Base-by-base conservation (phyloP, 2,797 vertebrate genomes). In the Hoplostethus mediterraneus region DNA sequence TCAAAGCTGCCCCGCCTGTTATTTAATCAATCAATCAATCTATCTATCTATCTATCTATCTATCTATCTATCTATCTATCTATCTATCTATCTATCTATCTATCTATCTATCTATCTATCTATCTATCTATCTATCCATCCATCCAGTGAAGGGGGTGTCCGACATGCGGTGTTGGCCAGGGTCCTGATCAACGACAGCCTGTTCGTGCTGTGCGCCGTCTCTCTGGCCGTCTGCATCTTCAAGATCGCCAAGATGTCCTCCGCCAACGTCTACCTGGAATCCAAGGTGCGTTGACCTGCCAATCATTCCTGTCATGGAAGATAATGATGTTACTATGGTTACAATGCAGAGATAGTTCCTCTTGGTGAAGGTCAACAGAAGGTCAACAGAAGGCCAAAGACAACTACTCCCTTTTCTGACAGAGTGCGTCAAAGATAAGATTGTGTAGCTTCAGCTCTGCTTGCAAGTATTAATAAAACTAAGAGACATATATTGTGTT, bases 221-320 rank as follows among this genome's bases (percentile, higher is more conserved):
- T 97, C 94, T 0, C 94, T 99, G 85, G 95, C 97, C 74, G 94
- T 95, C 80, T 98, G 96, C 90, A 95, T 97, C 93, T 98, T 95
- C 93, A 97, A 96, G 86, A 95, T 98, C 2, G 95, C 97, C 88
- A 98, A 97, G 94, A 96, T 97, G 96, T 97, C 97, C 69, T 97
- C 97, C 14, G 97, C 97, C n/a, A 98, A 97, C 0, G 97, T 98
- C 93, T 99, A 99, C 94, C 96, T 99, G 59, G 97, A 98, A 92
- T 99, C 97, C 66, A 98, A 99, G 96, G 98, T 98, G 69, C 11
- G 52, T 21, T 21, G 1, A 21, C 1, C 21, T 21, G 21, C 21
- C 21, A 21, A 21, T 21, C 1, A 21, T 21, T 21, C 1, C 21
- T 21, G 21, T 21, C 21, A 21, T 21, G 21, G 21, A 21, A 21